A percentile compares a stretch with the other conserved stretches of the same genome.
These are phyloP conservation scores for Megatriorchis doriae DNA, from an alignment of 2,113 vertebrate species.

Conservation along the genomic window DNA sequence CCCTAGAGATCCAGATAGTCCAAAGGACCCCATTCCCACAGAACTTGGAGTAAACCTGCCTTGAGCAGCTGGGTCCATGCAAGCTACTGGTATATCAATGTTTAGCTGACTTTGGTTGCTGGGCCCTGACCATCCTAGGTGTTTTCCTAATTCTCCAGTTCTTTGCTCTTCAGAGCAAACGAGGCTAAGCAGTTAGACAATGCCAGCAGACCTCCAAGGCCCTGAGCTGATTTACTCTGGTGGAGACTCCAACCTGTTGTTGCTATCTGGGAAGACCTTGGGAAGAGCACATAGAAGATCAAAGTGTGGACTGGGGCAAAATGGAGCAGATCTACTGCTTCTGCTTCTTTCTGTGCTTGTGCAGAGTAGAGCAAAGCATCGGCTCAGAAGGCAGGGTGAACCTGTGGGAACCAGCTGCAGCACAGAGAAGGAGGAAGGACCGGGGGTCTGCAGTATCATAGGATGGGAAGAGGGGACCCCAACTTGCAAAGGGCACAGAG, in stretches of 20 bases:
- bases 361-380: neutral
- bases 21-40: neutral
- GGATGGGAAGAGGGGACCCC: neutral
- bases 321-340: neutral
- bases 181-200: accelerated
- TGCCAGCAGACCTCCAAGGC: neutral
- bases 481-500: neutral
- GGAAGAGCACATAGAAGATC: neutral
- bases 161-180: neutral
- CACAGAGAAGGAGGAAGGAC: neutral
- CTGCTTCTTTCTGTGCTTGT: neutral
- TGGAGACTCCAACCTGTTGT: neutral
- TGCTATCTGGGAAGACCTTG: neutral
- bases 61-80: neutral
- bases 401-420: neutral
- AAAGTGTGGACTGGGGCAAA: neutral
- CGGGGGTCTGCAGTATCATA: neutral
- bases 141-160: neutral
- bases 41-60: neutral
- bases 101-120: neutral
- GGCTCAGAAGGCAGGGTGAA: neutral
- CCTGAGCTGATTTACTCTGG: neutral
- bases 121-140: neutral
- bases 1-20: neutral
- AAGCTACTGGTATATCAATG: neutral